A percentile compares a stretch with the other conserved stretches of the same genome.
Evolutionary conservation across 2,797 vertebrate genomes (phyloP).

Genomic region (Anguilla marmorata): DNA sequence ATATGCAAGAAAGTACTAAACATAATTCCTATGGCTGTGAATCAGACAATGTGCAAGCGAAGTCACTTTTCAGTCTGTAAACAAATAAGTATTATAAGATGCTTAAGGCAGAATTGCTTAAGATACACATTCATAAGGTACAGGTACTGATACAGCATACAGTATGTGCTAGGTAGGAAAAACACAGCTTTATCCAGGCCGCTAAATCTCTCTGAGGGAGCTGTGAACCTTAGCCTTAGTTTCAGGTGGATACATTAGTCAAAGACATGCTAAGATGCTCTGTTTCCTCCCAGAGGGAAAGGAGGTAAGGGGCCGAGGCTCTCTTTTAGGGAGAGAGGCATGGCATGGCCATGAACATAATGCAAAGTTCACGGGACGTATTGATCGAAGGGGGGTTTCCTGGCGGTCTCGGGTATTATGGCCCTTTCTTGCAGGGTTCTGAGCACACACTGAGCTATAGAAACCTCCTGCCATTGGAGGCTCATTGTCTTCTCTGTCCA

Average conservation of each 20-base stretch:
- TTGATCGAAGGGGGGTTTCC: constrained; percentile 71
- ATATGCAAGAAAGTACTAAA: no score
- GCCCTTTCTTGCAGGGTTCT: constrained; percentile 69
- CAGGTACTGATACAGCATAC: background rate
- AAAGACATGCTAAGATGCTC: constrained; percentile 68
- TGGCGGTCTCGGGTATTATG: constrained; percentile 68
- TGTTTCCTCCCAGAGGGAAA: constrained; percentile 71
- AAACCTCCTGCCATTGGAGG: constrained; percentile 74
- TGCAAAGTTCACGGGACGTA: constrained; percentile 76
- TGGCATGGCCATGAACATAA: constrained; percentile 69
- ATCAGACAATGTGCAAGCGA: background rate
- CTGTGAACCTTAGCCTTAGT: constrained; percentile 53
- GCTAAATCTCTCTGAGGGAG: constrained; percentile 15
- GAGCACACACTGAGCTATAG: constrained; percentile 69
- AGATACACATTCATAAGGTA: background rate
- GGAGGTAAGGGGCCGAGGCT: constrained; percentile 65
- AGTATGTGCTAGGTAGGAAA: background rate
- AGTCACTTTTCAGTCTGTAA: no score
- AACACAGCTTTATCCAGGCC: background rate
- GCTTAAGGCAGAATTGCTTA: background rate
- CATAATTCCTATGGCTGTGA: background rate
- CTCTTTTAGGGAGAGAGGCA: constrained; percentile 74
- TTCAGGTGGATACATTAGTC: constrained; percentile 71
- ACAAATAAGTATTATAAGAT: background rate
- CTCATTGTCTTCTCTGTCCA: constrained; percentile 74